A percentile compares a stretch with the other conserved stretches of the same genome.
phyloP scores from a whole-genome alignment of 2,797 vertebrate genomes.

The Sebastes trivittatus region DNA sequence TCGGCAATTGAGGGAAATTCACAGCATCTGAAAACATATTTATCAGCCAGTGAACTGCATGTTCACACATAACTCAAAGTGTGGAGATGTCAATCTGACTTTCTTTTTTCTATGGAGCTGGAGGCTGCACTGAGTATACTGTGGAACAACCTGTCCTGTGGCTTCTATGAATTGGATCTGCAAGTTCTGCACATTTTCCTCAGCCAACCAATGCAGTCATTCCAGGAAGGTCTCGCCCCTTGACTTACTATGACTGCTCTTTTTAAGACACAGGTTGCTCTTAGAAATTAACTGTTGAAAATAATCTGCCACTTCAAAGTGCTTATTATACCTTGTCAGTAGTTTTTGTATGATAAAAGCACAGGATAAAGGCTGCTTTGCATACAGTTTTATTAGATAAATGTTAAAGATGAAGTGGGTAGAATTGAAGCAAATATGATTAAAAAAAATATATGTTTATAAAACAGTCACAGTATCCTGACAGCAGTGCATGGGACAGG shows the following conservation, averaged over 20 bases:
- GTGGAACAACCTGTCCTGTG: background rate
- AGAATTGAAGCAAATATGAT: no score
- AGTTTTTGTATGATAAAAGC: background rate
- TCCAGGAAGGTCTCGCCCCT: background rate
- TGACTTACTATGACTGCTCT: background rate
- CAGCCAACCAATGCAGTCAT: background rate
- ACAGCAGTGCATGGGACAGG: no score
- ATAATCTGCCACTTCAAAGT: background rate
- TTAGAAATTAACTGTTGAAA: background rate
- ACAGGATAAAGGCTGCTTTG: background rate
- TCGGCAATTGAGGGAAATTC: background rate
- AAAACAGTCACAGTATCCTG: no score
- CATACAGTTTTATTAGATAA: background rate
- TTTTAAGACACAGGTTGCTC: background rate
- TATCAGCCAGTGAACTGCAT: background rate
- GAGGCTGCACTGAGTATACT: background rate
- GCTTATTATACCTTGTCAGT: background rate
- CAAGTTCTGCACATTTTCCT: constrained; percentile 16
- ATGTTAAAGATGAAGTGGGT: background rate
- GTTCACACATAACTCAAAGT: constrained; percentile 2
- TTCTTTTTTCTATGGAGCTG: background rate
- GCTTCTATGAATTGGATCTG: background rate
- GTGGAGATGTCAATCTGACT: background rate
- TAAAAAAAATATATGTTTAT: no score
- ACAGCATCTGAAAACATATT: background rate